Evolutionary conservation across 2,797 vertebrate genomes (phyloP), one percentile per base, ranked within the genome.

Genomic region (Anguilla marmorata): DNA sequence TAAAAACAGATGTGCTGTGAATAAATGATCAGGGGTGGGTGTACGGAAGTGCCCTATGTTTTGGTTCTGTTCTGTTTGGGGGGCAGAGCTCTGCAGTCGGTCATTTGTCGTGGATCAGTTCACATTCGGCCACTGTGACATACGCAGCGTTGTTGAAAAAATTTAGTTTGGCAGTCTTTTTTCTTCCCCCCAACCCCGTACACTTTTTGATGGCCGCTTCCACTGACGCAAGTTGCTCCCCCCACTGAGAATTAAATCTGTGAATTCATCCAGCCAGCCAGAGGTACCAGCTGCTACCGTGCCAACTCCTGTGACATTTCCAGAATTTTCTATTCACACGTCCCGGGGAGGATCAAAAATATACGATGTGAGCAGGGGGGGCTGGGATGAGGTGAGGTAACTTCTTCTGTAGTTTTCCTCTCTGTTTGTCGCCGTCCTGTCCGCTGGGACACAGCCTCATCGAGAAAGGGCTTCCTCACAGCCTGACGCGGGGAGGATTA

Each of bases 401-500:
- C 9, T 14, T 86, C 52, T 86, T 52, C 14, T 21, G 37, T 41
- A 19, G 2, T 80, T 80, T 80, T 80, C 7, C n/a, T n/a, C 24
- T 80, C 33, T 80, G 37, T 37, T 80, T 16, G 24, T 12, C 1
- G 41, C 41, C 0, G 41, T 80, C 76, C 33, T 24, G 76, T 24
- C 37, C 41, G 7, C 33, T 5, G 76, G 7, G 76, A 48, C 41
- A 6, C 33, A 48, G 37, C 21, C 30, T 79, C n/a, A 8, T 27
- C 45, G 27, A 79, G 74, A 12, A 50, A 12, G 45, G 41, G 72
- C 41, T 88, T 56, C 41, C 79, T 63, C 82, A 37, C 50, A 12
- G 5, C 84, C 19, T 52, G 82, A 83, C 63, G 6, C 79, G 54
- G 56, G 74, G 52, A 79, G 54, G 72, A 89, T 92, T 87, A 84